Evolutionary conservation across 2,888 invertebrate genomes (phyloP).

Genomic region (Helicoverpa assulta): DNA sequence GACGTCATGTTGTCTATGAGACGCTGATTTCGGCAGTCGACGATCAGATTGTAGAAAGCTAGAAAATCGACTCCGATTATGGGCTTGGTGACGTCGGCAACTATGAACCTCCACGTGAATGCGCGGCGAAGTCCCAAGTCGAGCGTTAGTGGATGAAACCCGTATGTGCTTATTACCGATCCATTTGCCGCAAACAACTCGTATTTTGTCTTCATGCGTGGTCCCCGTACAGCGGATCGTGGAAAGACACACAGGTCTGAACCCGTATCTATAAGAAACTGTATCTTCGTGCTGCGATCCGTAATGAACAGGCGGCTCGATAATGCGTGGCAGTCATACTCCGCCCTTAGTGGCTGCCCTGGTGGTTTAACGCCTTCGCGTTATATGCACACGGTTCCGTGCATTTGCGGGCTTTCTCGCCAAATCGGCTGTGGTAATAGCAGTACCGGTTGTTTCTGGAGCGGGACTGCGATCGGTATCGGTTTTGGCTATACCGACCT

Average conservation of each 20-base stretch:
- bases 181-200: slow-evolving; percentile 36
- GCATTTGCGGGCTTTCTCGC: background rate
- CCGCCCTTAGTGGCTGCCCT: slow-evolving; percentile 29
- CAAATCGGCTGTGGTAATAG: slow-evolving; percentile 4
- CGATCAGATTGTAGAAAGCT: too few relatives aligned
- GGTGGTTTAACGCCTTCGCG: background rate
- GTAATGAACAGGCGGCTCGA: slow-evolving; percentile 35
- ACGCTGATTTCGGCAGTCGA: too few relatives aligned
- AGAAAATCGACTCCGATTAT: too few relatives aligned
- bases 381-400: background rate
- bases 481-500: too few relatives aligned
- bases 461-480: slow-evolving; percentile 6
- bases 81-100: too few relatives aligned
- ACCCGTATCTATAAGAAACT: slow-evolving; percentile 32
- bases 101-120: too few relatives aligned
- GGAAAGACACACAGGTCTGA: slow-evolving; percentile 32
- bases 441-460: slow-evolving; percentile 8
- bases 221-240: slow-evolving; percentile 19
- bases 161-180: slow-evolving; percentile 29
- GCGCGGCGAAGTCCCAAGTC: too few relatives aligned
- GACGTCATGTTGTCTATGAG: slow-evolving; percentile 13
- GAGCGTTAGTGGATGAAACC: slow-evolving; percentile 8
- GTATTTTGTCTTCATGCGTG: slow-evolving; percentile 19
- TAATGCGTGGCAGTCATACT: slow-evolving; percentile 16
- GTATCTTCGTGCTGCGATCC: slow-evolving; percentile 16